Evolutionary conservation across 2,888 invertebrate species (phyloP), one percentile per base, ranked within the genome.

Genomic region (Drosophila maculinotata): DNA sequence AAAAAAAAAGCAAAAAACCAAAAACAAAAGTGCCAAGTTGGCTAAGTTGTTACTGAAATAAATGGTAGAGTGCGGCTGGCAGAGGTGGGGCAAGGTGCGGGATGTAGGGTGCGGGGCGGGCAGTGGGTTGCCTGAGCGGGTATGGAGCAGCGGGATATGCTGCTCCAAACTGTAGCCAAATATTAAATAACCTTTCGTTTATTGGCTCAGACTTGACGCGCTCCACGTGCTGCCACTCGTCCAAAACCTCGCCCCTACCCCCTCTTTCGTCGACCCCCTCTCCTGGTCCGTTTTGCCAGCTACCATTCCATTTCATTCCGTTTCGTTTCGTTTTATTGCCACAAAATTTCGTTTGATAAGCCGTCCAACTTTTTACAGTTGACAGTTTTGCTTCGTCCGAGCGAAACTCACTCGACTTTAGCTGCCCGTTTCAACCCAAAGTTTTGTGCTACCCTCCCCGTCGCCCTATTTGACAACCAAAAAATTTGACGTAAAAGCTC

Each of bases 161-260:
- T 35, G n/a, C 51, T 52, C 20, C 9, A 36, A 77, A 53, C 58
- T 74, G 71, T 72, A 57, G 86, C 79, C 83, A 85, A 85, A 83
- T 87, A 87, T 83, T 87, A 85, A 83, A 83, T 87, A 83, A 87
- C 86, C 87, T 83, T 87, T 85, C 69, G 76, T 76, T 87, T 83
- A 83, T 83, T 83, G 83, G 86, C 87, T 85, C 74, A 85, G 82
- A 75, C 77, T 60, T 70, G 84, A 77, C 62, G 72, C 60, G 56
- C 58, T 63, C 59, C 74, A 76, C 63, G 63, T 68, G 72, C 74
- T 49, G 56, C 52, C 58, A 44, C 25, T 68, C 51, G 48, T 28
- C 53, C 23, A 48, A 45, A 52, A 42, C n/a, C n/a, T n/a, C n/a
- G 36, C 25, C 23, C 12, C 25, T 14, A 3, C 28, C 8, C 8